Evolutionary conservation across 1,140 invertebrate genomes (phyloP), one percentile per base, ranked within the genome.

Genomic region (Drosophila guanche): DNA sequence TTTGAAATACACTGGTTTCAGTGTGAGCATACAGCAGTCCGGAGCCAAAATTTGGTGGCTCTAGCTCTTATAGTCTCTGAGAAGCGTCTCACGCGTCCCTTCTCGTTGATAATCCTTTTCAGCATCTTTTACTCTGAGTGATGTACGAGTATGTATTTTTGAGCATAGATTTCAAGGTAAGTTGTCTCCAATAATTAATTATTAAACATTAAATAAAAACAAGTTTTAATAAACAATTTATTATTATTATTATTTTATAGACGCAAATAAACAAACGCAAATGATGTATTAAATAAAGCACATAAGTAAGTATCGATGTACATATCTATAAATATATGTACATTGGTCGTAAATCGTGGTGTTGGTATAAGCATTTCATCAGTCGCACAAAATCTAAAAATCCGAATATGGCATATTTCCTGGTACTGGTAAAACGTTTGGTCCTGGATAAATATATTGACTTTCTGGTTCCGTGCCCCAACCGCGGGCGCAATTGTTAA

Each of bases 401-500:
- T 90, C 86, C 2, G 86, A 83, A 40, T 83, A 90, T 6, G 86
- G 86, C 12, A 90, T 41, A 37, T 25, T 58, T 23, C 63, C 48
- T 8, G 46, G 41, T 20, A 48, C 4, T 22, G 52, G 46, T 14
- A 47, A 52, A 8, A 22, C 8, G 29, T 54, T 56, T 46, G 4
- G 48, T 46, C 52, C 25, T 14, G 22, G 3, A 20, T 42, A 41
- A 37, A 6, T 14, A 10, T 16, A 20, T 20, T 42, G 33, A 2
- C 25, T 50, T 22, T 14, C 48, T 5, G 43, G 33, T 2, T 27
- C 27, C 5, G 56, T 33, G n/a, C 55, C 60, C 96, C 96, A 97
- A 5, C 95, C 95, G 55, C 95, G 93, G n/a, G 96, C 95, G 25
- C 95, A 95, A 1, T 95, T 96, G 72, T 97, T 97, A 90, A 96